These are phyloP conservation scores for Lepidochrysops patricia DNA, from an alignment of 2,888 invertebrate genomes.

Conservation along the genomic window DNA sequence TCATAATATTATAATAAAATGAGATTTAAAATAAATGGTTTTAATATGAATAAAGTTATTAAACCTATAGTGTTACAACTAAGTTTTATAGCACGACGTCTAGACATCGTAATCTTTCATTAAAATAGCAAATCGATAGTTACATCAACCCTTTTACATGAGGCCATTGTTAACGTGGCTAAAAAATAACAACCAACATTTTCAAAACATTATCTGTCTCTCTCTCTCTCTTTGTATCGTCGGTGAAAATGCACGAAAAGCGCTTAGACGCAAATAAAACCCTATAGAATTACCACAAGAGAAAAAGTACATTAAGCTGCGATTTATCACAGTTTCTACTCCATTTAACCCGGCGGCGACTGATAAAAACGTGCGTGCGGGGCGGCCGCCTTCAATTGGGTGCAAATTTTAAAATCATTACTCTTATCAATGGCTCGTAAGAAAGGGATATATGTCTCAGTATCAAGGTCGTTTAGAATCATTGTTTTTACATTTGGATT, in stretches of 20 bases:
- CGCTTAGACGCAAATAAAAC: slow-evolving; percentile 32
- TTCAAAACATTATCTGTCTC: slow-evolving; percentile 13
- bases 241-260: slow-evolving; percentile 15
- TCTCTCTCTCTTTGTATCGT: too few relatives aligned
- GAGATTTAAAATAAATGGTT: too few relatives aligned
- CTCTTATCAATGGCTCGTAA: slow-evolving; percentile 25
- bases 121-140: too few relatives aligned
- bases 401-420: slow-evolving; percentile 46
- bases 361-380: slow-evolving; percentile 63
- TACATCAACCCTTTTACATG: too few relatives aligned
- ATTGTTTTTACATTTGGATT: too few relatives aligned
- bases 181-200: background rate
- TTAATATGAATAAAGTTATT: too few relatives aligned
- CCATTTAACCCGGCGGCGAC: slow-evolving; percentile 64
- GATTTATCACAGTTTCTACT: slow-evolving; percentile 68
- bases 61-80: background rate
- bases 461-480: background rate
- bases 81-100: too few relatives aligned
- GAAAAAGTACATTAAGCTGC: slow-evolving; percentile 62
- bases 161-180: too few relatives aligned
- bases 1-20: too few relatives aligned
- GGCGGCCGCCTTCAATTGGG: slow-evolving; percentile 55
- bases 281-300: slow-evolving; percentile 41
- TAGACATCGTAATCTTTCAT: too few relatives aligned
- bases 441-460: background rate